These are phyloP conservation scores for Macrotrachela quadricornifera DNA, from an alignment of 1,140 invertebrate species.

Conservation along the genomic window DNA sequence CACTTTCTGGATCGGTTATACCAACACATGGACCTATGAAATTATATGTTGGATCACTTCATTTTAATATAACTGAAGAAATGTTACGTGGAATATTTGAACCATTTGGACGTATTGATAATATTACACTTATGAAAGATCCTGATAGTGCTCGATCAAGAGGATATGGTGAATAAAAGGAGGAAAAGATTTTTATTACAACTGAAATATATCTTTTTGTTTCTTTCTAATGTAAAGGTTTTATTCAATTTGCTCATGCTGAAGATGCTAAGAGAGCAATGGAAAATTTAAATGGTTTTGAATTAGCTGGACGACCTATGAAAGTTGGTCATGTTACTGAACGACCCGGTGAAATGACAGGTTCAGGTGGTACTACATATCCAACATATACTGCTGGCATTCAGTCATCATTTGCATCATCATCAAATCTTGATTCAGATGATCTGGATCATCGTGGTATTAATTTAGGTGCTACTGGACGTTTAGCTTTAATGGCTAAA, in stretches of 20 bases:
- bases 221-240: too few species aligned
- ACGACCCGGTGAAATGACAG: too few species aligned
- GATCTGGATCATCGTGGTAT: slow-evolving; percentile 84
- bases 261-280: slow-evolving; percentile 96
- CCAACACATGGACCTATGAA: slow-evolving; percentile 70
- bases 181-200: too few species aligned
- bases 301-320: slow-evolving; percentile 91
- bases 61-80: slow-evolving; percentile 97
- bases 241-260: slow-evolving; percentile 69
- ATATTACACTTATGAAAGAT: slow-evolving; percentile 83
- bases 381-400: slow-evolving; percentile 11
- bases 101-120: slow-evolving; percentile 86
- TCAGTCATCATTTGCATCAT: too few species aligned
- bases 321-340: slow-evolving; percentile 96
- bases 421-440: slow-evolving; percentile 64
- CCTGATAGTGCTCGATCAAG: slow-evolving; percentile 82
- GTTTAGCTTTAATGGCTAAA: slow-evolving; percentile 93
- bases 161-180: too few species aligned
- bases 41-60: slow-evolving; percentile 84
- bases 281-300: slow-evolving; percentile 96
- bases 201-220: too few species aligned
- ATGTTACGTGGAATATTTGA: slow-evolving; percentile 96
- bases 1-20: too few species aligned
- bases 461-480: slow-evolving; percentile 75
- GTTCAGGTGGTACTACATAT: too few species aligned